Evolutionary conservation across 2,797 vertebrate genomes (phyloP).

Genomic region (Crypturellus tataupa): DNA sequence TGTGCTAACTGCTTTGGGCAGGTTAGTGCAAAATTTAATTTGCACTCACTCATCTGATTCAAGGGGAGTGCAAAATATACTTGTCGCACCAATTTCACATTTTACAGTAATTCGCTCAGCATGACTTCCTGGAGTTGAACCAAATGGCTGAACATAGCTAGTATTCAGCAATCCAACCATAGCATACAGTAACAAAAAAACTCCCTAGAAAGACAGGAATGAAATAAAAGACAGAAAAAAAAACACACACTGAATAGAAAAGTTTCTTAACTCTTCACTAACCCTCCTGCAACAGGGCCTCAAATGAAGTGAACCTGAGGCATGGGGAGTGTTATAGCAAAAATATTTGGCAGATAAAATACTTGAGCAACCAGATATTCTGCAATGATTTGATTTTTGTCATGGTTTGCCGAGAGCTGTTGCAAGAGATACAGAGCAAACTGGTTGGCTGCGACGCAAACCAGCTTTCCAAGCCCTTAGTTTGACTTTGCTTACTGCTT

Average conservation of each 20-base stretch:
- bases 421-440: not conserved
- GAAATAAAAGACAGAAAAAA: not conserved
- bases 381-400: not conserved
- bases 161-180: not conserved
- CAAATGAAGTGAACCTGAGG: not conserved
- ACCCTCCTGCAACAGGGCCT: not conserved
- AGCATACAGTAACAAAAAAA: not conserved
- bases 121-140: constrained; percentile 28
- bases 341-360: not conserved
- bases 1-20: not conserved
- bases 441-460: not conserved
- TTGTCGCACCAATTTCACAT: constrained; percentile 19
- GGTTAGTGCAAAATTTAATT: constrained; percentile 54
- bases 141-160: constrained; percentile 29
- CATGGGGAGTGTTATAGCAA: not conserved
- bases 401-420: not conserved
- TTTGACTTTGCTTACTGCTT: not conserved
- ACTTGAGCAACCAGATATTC: not conserved
- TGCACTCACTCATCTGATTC: constrained; percentile 1
- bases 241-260: not conserved
- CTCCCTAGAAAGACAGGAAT: not conserved
- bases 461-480: not conserved
- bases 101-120: constrained; percentile 54
- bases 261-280: not conserved
- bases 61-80: constrained; percentile 58